These are phyloP conservation scores for Paradoxurus hermaphroditus DNA, from an alignment of 2,113 vertebrate species.

Conservation along the genomic window DNA sequence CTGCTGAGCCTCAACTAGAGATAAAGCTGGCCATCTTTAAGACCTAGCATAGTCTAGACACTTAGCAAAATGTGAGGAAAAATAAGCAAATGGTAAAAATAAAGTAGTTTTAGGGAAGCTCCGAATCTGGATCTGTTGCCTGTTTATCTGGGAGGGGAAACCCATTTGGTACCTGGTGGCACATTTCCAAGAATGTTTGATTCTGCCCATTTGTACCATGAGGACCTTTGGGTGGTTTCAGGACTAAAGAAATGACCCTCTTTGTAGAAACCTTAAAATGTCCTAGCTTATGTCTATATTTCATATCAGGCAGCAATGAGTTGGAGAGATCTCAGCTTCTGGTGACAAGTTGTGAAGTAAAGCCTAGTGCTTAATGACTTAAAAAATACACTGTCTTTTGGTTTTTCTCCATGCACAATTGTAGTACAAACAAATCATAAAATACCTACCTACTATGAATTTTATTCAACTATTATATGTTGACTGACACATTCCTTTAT, in stretches of 20 bases:
- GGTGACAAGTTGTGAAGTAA: background rate
- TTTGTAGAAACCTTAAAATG: background rate
- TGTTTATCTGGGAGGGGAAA: background rate
- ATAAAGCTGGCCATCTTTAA: background rate
- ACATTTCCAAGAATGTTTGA: background rate
- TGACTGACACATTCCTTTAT: background rate
- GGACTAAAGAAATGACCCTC: background rate
- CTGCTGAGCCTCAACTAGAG: background rate
- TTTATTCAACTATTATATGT: background rate
- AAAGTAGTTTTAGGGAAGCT: background rate
- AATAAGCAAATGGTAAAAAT: background rate
- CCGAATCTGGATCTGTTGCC: background rate
- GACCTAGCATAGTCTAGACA: background rate
- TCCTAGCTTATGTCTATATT: background rate
- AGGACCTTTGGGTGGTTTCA: background rate
- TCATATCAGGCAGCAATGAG: background rate
- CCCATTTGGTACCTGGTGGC: background rate
- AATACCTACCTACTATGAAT: background rate
- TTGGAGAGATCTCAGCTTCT: background rate
- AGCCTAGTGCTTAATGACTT: background rate
- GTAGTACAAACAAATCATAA: background rate
- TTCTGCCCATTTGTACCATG: background rate
- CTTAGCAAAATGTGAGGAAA: background rate
- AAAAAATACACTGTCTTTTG: background rate
- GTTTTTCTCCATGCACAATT: background rate